Percentiles rank a stretch among this genome's conserved stretches.
Conservation (phyloP, 64 coral and sea anemone species). For the Exaiptasia diaphana region DNA sequence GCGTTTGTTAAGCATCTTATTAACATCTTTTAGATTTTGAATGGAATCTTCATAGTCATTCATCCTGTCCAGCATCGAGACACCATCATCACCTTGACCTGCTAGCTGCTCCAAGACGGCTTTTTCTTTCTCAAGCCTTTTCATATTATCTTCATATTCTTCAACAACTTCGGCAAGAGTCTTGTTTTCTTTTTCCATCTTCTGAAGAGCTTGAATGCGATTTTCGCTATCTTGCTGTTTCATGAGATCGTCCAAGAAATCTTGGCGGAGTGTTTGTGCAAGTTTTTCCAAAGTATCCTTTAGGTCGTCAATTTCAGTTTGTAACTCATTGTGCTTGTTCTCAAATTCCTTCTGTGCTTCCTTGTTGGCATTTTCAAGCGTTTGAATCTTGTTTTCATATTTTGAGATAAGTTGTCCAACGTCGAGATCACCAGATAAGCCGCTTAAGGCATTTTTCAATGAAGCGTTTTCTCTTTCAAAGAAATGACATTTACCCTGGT, state of each 20-base stretch:
- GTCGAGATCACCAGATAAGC: not conserved
- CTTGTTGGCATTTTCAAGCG: not conserved
- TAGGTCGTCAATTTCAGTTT: slow-evolving; percentile 17
- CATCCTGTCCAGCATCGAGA: slow-evolving; percentile 5
- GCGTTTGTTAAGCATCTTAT: slow-evolving; percentile 41
- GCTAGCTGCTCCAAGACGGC: not conserved
- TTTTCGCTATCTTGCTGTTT: not conserved
- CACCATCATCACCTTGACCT: slow-evolving; percentile 3
- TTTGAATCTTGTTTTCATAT: slow-evolving; percentile 28
- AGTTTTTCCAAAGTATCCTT: slow-evolving; percentile 8
- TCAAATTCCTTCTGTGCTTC: slow-evolving; percentile 6
- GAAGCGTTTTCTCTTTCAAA: slow-evolving; percentile 32
- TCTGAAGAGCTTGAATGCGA: slow-evolving; percentile 14
- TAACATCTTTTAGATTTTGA: slow-evolving; percentile 18
- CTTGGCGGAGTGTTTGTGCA: slow-evolving; percentile 8
- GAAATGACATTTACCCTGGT: slow-evolving; percentile 36
- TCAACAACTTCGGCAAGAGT: slow-evolving; percentile 37
- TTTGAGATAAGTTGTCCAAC: slow-evolving; percentile 14
- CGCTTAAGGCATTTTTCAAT: not conserved
- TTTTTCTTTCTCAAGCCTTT: slow-evolving; percentile 18
- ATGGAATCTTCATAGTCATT: slow-evolving; percentile 61
- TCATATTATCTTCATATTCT: slow-evolving; percentile 41
- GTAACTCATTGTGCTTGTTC: not conserved
- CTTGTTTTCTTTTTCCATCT: slow-evolving; percentile 44
- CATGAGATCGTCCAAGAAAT: not conserved